These are phyloP conservation scores for Esox masquinongy DNA, from an alignment of 2,797 vertebrate genomes.

Conservation along the genomic window DNA sequence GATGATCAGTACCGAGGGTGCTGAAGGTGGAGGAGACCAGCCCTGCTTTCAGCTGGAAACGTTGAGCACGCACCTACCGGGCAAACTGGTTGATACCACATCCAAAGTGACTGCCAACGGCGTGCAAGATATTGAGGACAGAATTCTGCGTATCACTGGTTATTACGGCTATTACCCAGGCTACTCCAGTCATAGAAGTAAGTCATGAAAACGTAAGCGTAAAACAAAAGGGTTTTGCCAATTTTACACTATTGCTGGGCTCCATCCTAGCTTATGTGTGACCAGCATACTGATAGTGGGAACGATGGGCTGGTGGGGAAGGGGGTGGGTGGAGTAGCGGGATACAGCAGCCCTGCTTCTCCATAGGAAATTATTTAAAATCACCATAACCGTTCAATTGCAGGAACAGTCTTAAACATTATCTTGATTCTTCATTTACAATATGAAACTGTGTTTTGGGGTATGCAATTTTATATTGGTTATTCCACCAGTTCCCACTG, in stretches of 20 bases:
- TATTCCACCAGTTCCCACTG: background rate
- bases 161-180: slow-evolving; percentile 98
- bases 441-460: background rate
- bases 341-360: background rate
- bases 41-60: slow-evolving; percentile 69
- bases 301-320: too few species aligned
- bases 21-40: slow-evolving; percentile 63
- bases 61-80: slow-evolving; percentile 67
- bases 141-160: slow-evolving; percentile 96
- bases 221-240: slow-evolving; percentile 29
- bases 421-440: background rate
- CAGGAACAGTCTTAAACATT: background rate
- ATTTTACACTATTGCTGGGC: background rate
- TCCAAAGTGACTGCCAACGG: slow-evolving; percentile 91
- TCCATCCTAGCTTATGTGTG: background rate
- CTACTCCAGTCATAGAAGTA: slow-evolving; percentile 96
- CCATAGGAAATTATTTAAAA: background rate
- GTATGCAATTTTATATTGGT: background rate
- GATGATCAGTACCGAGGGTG: slow-evolving; percentile 67
- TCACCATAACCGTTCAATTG: background rate
- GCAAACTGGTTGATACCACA: slow-evolving; percentile 72
- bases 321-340: too few species aligned
- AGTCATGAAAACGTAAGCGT: slow-evolving; percentile 62
- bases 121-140: slow-evolving; percentile 94
- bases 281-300: background rate